Evolutionary conservation across 2,797 vertebrate genomes (phyloP), one percentile per base, ranked within the genome.

Genomic region (Chelon labrosus): DNA sequence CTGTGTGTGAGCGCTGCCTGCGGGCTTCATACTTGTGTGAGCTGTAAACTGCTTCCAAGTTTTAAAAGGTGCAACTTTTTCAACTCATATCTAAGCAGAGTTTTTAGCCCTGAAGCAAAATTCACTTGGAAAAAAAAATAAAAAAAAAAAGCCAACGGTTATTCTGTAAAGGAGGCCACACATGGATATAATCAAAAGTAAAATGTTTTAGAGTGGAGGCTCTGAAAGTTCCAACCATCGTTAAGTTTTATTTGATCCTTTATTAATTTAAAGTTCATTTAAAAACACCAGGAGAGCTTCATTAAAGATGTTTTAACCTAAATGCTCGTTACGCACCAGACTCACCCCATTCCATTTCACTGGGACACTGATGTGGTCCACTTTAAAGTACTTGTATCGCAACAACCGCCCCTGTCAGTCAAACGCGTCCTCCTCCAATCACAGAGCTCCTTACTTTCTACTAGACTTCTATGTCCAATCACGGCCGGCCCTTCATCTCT

Each of bases 401-500:
- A 76, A 67, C 75, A 85, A 85, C 50, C 73, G 17, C 69, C 72
- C n/a, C 77, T 77, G 80, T 89, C 88, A 83, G 54, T 91, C 88
- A 89, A 67, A 72, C 13, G 1, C 46, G 16, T n/a, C 74, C 77
- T 61, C 12, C 42, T 65, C 90, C 91, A 93, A 93, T 93, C 88
- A 91, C 77, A 69, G 2, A n/a, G 76, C 75, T 9, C 17, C 47
- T 77, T 75, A 47, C 82, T 49, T 82, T 76, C 82, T 37, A 73
- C 54, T 41, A 67, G 63, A 61, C 67, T 80, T 71, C 58, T 25
- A 42, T 41, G 49, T 3, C 94, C 94, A 94, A 95, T 95, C 79
- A 54, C 49, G 2, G 2, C 20, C n/a, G 49, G 7, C 3, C 10
- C 52, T 37, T 60, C 37, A 47, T 37, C 11, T 44, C 31, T 35